phyloP scores from a whole-genome alignment of 2,113 vertebrate genomes.

The Spheniscus mendiculus region DNA sequence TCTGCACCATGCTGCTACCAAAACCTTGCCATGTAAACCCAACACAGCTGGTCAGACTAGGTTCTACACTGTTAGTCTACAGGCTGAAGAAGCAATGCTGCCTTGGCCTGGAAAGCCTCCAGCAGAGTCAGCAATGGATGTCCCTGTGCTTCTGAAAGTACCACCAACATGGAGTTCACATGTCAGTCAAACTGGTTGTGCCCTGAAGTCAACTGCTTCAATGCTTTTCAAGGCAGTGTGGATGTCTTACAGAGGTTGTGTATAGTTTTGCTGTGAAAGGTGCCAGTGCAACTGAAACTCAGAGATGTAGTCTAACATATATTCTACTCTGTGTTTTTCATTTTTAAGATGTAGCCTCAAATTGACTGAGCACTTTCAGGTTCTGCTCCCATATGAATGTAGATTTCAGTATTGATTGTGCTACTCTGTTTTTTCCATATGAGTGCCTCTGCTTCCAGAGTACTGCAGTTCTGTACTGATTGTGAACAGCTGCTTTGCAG shows the following conservation, averaged over 20 bases:
- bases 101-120: background rate
- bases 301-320: background rate
- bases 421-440: background rate
- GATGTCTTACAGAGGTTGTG: background rate
- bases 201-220: background rate
- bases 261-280: background rate
- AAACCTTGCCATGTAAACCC: background rate
- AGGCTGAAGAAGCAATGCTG: background rate
- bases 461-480: background rate
- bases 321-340: background rate
- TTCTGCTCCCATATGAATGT: background rate
- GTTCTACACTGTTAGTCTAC: background rate
- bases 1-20: background rate
- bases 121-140: background rate
- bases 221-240: background rate
- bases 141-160: background rate
- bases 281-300: background rate
- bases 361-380: background rate
- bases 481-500: background rate
- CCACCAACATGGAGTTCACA: background rate
- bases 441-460: background rate
- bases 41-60: background rate
- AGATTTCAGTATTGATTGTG: background rate
- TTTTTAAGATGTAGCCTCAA: background rate
- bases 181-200: background rate